Base-by-base conservation (phyloP, 2,888 invertebrate species). In the Dorcus hopei region DNA sequence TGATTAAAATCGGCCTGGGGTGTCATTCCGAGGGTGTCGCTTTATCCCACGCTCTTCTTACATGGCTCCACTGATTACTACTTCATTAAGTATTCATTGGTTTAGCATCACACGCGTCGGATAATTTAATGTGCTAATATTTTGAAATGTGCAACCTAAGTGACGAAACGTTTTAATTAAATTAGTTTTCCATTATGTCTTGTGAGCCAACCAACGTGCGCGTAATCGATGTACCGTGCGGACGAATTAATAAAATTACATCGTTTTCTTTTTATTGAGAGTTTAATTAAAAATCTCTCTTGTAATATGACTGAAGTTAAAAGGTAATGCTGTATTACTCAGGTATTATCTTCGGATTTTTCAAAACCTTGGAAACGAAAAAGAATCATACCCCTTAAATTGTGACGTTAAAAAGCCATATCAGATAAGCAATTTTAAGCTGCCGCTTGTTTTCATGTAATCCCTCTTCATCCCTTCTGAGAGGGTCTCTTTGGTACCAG, bases 41-140 rank as follows among this genome's bases (percentile, higher is more conserved):
- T 33, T 55, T 60, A 54, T 62, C 61, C 62, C 57, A 65, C 61
- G 62, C 52, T 55, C 41, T 19, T 19, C 19, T 61, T 60, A 62
- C 65, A 67, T 63, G 66, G 64, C 61, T 59, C 59, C 61, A 61
- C 66, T 67, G 69, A 67, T 69, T 68, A 65, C 69, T 64, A 61
- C 68, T 70, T 68, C 69, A 74, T 73, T 72, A 73, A 67, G 69
- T 70, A 72, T 73, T 73, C 73, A 74, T 72, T 71, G 71, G 70
- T 68, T 69, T 66, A 49, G 60, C 51, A 40, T 58, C 55, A 59
- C 54, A 61, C 54, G 41, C 41, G 38, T 48, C 61, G 59, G 64
- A 67, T 66, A 66, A 66, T 68, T 66, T 68, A 69, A 68, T 65
- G 66, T 59, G 66, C 65, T 63, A 70, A 68, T 66, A 70, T 69